A percentile compares a stretch with the other conserved stretches of the same genome.
Conservation (phyloP, 2,888 invertebrate genomes). For the Sphecodes monilicornis region DNA sequence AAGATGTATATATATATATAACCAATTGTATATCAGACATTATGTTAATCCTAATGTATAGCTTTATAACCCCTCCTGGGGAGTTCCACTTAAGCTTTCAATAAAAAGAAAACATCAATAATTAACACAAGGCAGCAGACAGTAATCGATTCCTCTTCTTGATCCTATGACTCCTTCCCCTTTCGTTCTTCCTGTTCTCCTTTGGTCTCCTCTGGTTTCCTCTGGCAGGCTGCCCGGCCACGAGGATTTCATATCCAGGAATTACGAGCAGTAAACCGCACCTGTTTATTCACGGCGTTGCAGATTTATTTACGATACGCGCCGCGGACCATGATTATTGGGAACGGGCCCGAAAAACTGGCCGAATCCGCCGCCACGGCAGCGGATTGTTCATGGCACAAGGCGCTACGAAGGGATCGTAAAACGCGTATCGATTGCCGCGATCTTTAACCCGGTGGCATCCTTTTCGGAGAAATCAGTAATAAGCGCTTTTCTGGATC, state of each 20-base stretch:
- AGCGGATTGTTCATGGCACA: constrained; percentile 13
- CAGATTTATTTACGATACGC: constrained; percentile 61
- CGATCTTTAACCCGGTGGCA: constrained; percentile 21
- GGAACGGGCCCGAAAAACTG: constrained; percentile 45
- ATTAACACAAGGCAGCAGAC: constrained; percentile 72
- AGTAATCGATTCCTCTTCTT: constrained; percentile 46
- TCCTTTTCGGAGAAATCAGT: constrained; percentile 11
- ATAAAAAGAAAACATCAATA: too few species aligned
- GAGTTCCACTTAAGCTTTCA: too few species aligned
- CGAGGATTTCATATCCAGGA: constrained; percentile 62
- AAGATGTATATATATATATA: too few species aligned
- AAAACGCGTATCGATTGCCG: constrained; percentile 40
- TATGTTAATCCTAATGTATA: too few species aligned
- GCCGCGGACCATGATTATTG: constrained; percentile 55
- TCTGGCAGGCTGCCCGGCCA: not conserved
- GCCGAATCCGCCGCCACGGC: constrained; percentile 30
- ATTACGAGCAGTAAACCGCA: constrained; percentile 73
- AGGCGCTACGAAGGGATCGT: constrained; percentile 20
- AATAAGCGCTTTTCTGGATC: constrained; percentile 24
- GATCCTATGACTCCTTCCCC: not conserved
- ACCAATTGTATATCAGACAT: too few species aligned
- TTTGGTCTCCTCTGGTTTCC: not conserved
- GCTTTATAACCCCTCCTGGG: too few species aligned
- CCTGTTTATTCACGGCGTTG: constrained; percentile 56
- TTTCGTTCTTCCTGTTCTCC: not conserved